These are phyloP conservation scores for Xestia c-nigrum DNA, from an alignment of 2,888 invertebrate genomes.

Conservation along the genomic window DNA sequence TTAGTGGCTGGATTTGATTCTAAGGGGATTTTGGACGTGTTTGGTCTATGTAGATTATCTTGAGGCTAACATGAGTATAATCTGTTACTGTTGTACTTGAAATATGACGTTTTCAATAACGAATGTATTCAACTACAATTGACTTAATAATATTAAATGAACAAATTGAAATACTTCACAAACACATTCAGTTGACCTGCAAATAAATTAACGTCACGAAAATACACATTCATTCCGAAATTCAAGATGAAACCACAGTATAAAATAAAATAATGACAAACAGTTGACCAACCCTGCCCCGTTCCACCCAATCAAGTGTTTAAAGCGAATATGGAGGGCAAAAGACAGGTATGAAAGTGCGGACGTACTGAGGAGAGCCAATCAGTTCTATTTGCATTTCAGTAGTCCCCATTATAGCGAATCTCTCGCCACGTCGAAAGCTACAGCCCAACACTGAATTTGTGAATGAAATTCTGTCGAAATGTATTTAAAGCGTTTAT, in stretches of 20 bases:
- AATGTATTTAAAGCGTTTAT: constrained; percentile 77
- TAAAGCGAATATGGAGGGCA: constrained; percentile 55
- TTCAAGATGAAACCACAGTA: constrained; percentile 56
- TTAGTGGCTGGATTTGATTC: constrained; percentile 26
- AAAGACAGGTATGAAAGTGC: constrained; percentile 65
- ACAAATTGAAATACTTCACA: constrained; percentile 44
- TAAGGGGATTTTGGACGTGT: background rate
- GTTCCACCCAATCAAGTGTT: constrained; percentile 60
- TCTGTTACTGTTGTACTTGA: background rate
- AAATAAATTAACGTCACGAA: constrained; percentile 55
- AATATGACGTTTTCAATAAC: background rate
- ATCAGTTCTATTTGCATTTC: constrained; percentile 83
- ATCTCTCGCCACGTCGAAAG: constrained; percentile 67
- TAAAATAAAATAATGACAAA: constrained; percentile 60
- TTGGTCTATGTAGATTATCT: background rate
- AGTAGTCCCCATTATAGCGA: constrained; percentile 78
- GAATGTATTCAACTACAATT: constrained; percentile 1
- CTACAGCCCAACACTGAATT: constrained; percentile 65
- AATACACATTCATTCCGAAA: constrained; percentile 51
- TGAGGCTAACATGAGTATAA: background rate
- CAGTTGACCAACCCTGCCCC: constrained; percentile 53
- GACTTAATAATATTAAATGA: constrained; percentile 25
- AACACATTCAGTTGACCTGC: constrained; percentile 29
- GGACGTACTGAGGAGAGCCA: constrained; percentile 72
- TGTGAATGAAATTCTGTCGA: constrained; percentile 74